phyloP scores from a whole-genome alignment of 2,888 invertebrate genomes.

The Nymphalis polychloros region DNA sequence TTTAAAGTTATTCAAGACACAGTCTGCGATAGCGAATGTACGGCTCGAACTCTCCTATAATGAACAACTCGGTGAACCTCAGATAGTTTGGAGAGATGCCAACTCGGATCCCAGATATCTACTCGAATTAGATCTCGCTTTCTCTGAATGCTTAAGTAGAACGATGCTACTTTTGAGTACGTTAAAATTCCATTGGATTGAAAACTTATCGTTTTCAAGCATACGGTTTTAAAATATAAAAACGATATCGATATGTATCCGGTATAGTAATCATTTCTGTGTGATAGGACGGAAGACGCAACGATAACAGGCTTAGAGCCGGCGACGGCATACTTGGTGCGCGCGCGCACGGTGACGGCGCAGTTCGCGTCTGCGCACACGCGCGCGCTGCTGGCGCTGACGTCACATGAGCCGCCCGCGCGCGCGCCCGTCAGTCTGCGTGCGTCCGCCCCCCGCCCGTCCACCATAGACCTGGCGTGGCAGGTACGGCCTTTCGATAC shows the following conservation, averaged over 20 bases:
- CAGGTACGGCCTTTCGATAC: constrained; percentile 55
- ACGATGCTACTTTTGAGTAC: background rate
- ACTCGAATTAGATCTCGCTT: background rate
- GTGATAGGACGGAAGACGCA: constrained; percentile 62
- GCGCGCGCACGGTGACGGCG: constrained; percentile 71
- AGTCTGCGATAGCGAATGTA: background rate
- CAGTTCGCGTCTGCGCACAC: constrained; percentile 76
- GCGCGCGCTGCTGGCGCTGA: constrained; percentile 68
- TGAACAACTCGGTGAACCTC: background rate
- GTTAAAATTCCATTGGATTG: background rate
- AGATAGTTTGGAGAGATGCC: constrained; percentile 6
- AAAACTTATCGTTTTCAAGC: too few species aligned
- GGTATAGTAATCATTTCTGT: background rate
- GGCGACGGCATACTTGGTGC: constrained; percentile 71
- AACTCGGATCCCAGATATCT: background rate
- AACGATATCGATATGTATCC: background rate
- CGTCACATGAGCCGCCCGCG: constrained; percentile 72
- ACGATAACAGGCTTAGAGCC: constrained; percentile 73
- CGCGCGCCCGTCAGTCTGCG: constrained; percentile 67
- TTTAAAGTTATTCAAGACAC: background rate
- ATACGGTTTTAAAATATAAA: background rate
- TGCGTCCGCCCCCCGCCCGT: constrained; percentile 65
- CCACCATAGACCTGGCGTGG: constrained; percentile 73
- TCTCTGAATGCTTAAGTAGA: background rate
- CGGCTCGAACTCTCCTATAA: constrained; percentile 2